Evolutionary conservation across 2,113 vertebrate genomes (phyloP), one percentile per base, ranked within the genome.

Genomic region (Artemisiospiza belli): DNA sequence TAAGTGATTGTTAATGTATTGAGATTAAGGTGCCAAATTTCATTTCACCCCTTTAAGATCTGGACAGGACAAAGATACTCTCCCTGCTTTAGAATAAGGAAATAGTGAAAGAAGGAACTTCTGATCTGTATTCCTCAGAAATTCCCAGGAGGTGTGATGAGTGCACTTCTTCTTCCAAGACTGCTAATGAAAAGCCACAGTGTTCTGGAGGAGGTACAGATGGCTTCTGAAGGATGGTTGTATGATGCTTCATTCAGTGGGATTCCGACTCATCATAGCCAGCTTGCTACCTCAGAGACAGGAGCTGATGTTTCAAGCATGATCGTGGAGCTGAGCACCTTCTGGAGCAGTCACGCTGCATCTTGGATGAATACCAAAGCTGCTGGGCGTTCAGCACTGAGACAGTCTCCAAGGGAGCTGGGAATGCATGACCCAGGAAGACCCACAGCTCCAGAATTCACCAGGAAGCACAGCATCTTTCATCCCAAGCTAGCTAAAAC

Each of bases 181-280:
- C 61, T 75, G 46, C 47, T 72, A 70, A 72, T 14, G 49, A 89
- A 78, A 87, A 92, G 61, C 66, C 61, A 33, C 22, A 59, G 74
- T 28, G 39, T 61, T 89, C 81, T 92, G 81, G 69, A 92, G 77
- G 77, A 87, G 87, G 69, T 87, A 84, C 81, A 95, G 89, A 92
- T 94, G 87, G 91, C 46, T 49, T 87, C 81, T 82, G 84, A 84
- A 89, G 77, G 57, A 68, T 75, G 57, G 35, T 7, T 81, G 52
- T 41, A 43, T 55, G 84, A 72, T 35, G 49, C 77, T 74, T 84
- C 62, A 84, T 84, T 84, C 73, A 87, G 69, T 67, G 73, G 73
- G 57, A 92, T 81, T 84, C 77, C 21, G 0, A 87, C 62, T 87
- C 86, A 76, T 63, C 91, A n/a, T 11, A 68, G 16, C 35, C 87